Evolutionary conservation across 2,888 invertebrate species (phyloP).

Genomic region (Cerceris rybyensis): DNA sequence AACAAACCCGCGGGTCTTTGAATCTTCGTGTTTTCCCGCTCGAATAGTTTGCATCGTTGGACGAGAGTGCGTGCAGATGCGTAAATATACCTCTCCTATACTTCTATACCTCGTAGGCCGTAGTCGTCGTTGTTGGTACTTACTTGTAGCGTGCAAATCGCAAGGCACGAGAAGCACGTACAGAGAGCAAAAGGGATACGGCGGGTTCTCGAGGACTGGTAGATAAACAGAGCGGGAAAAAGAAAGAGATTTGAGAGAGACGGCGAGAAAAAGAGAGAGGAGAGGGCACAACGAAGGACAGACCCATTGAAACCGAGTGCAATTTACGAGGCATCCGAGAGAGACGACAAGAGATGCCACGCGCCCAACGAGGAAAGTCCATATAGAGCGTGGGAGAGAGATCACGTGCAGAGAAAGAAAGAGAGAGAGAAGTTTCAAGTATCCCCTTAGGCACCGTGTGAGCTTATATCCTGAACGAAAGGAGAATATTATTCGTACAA

Average conservation of each 20-base stretch:
- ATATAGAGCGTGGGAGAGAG: background rate
- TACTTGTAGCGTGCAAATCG: slow-evolving; percentile 17
- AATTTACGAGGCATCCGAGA: slow-evolving; percentile 56
- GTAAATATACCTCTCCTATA: slow-evolving; percentile 18
- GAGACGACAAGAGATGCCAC: slow-evolving; percentile 60
- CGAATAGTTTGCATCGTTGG: slow-evolving; percentile 18
- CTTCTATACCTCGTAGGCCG: slow-evolving; percentile 30
- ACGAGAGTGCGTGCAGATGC: slow-evolving; percentile 32
- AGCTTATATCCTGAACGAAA: slow-evolving; percentile 27
- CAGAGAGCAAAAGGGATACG: slow-evolving; percentile 12
- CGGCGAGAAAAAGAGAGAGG: background rate
- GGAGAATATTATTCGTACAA: slow-evolving; percentile 35
- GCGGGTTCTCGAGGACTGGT: background rate
- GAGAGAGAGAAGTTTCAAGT: slow-evolving; percentile 26
- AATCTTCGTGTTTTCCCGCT: slow-evolving; percentile 56
- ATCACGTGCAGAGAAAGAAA: background rate
- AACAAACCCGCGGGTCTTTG: slow-evolving; percentile 37
- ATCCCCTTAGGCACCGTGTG: slow-evolving; percentile 15
- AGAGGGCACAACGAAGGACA: slow-evolving; percentile 59
- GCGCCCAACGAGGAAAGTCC: slow-evolving; percentile 56
- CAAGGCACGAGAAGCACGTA: slow-evolving; percentile 13
- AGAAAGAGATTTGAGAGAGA: background rate
- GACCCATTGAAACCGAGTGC: slow-evolving; percentile 62
- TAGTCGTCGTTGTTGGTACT: background rate
- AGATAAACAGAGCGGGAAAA: background rate